These are phyloP conservation scores for Ephestia elutella DNA, from an alignment of 1,140 invertebrate species.

Conservation along the genomic window DNA sequence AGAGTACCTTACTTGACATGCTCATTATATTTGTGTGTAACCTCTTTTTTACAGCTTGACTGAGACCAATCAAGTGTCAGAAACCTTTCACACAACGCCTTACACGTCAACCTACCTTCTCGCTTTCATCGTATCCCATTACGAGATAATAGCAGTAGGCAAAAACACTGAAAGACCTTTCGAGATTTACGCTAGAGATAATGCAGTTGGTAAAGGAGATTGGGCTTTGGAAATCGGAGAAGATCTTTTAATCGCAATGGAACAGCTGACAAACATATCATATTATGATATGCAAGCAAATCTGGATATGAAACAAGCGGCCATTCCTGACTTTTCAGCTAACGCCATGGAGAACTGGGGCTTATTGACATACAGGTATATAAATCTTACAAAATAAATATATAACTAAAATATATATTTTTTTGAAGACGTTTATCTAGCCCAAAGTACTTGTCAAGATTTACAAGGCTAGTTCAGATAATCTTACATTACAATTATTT, in stretches of 20 bases:
- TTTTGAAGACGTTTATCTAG: too few species aligned
- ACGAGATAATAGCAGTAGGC: constrained; percentile 50
- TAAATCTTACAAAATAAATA: too few species aligned
- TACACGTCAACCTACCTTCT: constrained; percentile 91
- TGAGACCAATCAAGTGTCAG: constrained; percentile 25
- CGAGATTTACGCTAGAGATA: constrained; percentile 81
- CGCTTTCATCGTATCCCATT: constrained; percentile 89
- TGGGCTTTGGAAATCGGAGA: constrained; percentile 75
- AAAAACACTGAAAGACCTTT: constrained; percentile 68
- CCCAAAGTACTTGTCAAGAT: too few species aligned
- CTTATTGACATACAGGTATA: constrained; percentile 80
- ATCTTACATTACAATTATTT: neutral
- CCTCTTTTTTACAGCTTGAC: neutral
- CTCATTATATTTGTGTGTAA: too few species aligned
- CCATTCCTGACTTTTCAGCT: constrained; percentile 82
- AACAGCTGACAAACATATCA: constrained; percentile 59
- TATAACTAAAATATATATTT: too few species aligned
- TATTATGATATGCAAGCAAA: constrained; percentile 72
- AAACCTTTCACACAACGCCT: constrained; percentile 74
- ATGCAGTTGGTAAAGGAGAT: constrained; percentile 77
- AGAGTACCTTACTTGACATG: neutral
- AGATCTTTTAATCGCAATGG: constrained; percentile 67
- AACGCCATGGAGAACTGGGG: constrained; percentile 82
- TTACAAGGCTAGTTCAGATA: too few species aligned
- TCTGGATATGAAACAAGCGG: constrained; percentile 78